Evolutionary conservation across 2,888 invertebrate species (phyloP), one percentile per base, ranked within the genome.

Genomic region (Dryobota labecula): DNA sequence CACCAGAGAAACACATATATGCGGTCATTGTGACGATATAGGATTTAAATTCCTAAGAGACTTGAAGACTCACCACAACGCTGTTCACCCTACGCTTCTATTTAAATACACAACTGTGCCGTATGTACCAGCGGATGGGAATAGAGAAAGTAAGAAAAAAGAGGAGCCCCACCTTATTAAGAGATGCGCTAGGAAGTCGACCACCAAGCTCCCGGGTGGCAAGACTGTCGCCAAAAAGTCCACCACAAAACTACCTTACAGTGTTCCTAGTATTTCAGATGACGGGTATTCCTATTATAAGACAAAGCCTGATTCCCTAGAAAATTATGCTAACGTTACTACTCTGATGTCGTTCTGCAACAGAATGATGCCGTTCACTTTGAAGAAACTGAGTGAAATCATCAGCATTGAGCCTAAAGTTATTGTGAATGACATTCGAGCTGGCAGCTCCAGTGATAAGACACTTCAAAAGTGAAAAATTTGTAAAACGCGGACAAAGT

Each of bases 321-420:
- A 95, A 2, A 88, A 95, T 66, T 90, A 94, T 57, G 87, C 89
- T 0, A 91, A 94, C 11, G 92, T 97, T 1, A 96, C 92, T 3
- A 96, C 96, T 0, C 91, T 94, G 0, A 96, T 97, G 91, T 94
- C 96, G 0, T 92, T 97, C 63, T 95, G 94, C 45, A 96, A 96
- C n/a, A 93, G 93, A 20, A 89, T 92, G 73, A 93, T 96, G 74
- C 88, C 90, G 7, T 89, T 93, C 30, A 95, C 95, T 15, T 93
- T 96, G 60, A 91, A 94, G 18, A 96, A 96, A 69, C 90, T 97
- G 51, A 93, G 94, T 47, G 95, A 95, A 70, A 89, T 96, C 9
- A 90, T 97, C 18, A 93, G 96, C 64, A 94, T 97, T 57, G 91
- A 96, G 71, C 96, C 97, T 1, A 86, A 82, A 71, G 95, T 97